Evolutionary conservation across 2,113 vertebrate species (phyloP).

Genomic region (Dinomys branickii): DNA sequence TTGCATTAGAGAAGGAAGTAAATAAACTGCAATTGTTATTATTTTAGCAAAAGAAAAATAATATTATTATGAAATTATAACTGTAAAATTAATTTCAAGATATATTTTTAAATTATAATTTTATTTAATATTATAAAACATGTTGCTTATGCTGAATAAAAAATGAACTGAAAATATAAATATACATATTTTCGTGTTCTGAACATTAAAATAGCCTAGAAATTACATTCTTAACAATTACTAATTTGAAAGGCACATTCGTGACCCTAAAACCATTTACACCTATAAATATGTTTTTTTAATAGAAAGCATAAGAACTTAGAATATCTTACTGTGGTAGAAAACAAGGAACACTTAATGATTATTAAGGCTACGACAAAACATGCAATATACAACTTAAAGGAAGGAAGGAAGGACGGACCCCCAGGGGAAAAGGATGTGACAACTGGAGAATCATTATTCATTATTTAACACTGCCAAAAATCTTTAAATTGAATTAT

Average conservation of each 20-base stretch:
- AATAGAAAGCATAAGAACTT: neutral
- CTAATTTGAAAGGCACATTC: neutral
- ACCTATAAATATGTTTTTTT: neutral
- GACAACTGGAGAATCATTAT: neutral
- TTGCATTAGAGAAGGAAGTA: neutral
- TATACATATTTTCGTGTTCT: neutral
- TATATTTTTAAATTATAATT: too few relatives aligned
- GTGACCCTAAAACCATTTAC: neutral
- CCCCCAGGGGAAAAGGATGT: neutral
- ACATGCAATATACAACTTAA: neutral
- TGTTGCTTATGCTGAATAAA: neutral
- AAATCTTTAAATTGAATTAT: neutral
- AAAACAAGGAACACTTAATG: neutral
- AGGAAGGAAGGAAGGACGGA: neutral
- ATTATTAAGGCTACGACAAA: neutral
- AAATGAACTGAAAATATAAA: neutral
- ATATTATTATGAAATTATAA: neutral
- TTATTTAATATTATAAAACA: neutral
- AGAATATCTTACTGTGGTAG: neutral
- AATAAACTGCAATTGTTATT: neutral
- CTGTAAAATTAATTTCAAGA: too few relatives aligned
- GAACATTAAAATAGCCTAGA: neutral
- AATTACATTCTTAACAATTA: neutral
- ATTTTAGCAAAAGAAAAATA: neutral
- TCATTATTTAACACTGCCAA: neutral